Conservation (phyloP, 2,113 vertebrate species). For the Tragelaphus scriptus region DNA sequence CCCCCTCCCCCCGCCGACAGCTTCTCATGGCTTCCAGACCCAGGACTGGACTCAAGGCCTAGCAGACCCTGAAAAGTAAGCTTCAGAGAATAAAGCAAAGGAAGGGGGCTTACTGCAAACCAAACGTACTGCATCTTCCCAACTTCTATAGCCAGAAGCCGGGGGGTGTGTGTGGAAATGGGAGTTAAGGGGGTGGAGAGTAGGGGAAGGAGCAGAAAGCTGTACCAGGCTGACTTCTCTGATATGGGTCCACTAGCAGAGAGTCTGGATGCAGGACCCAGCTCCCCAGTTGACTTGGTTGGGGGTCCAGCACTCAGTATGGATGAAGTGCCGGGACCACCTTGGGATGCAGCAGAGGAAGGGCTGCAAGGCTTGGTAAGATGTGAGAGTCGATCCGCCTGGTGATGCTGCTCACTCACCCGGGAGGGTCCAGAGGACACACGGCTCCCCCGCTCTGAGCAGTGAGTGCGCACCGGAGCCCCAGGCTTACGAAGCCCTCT, state of each 20-base stretch:
- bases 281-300: fast-evolving
- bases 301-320: fast-evolving
- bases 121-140: neutral
- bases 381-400: fast-evolving
- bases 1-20: neutral
- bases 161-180: fast-evolving
- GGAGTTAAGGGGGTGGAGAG: too few relatives aligned
- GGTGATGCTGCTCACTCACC: neutral
- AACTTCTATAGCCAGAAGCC: neutral
- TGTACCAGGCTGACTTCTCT: fast-evolving
- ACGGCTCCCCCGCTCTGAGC: fast-evolving
- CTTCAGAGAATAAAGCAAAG: too few relatives aligned
- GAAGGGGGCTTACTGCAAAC: fast-evolving
- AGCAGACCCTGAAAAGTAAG: fast-evolving
- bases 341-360: fast-evolving
- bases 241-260: fast-evolving
- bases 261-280: neutral
- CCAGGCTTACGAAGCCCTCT: fast-evolving
- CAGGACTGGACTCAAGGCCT: neutral
- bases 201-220: fast-evolving
- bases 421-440: neutral
- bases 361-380: neutral
- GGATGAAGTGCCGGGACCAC: neutral
- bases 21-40: neutral
- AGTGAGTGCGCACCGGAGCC: fast-evolving